Base-by-base conservation (phyloP, 2,113 vertebrate genomes). In the Clarias macrocephalus region DNA sequence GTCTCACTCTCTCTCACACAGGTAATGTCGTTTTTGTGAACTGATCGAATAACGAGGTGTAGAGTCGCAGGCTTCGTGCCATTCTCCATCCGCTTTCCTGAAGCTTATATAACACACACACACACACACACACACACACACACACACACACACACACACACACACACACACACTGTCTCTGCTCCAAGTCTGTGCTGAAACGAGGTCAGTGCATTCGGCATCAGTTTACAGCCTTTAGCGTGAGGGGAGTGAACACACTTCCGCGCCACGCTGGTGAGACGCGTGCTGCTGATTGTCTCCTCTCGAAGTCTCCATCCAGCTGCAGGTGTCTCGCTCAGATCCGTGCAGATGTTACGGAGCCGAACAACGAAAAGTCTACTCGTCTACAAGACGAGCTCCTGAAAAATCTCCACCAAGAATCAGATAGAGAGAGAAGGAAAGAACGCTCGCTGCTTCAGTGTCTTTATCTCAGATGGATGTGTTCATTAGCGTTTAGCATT, bases 171-270 rank as follows among this genome's bases (percentile, higher is more conserved):
- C 70, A 72, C 48, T 15, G 2, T 6, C 48, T 25, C 5, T 15
- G 68, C 68, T 72, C 72, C 21, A 16, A n/a, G 18, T 77, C 75
- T 80, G 10, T 62, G 79, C 13, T 12, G 79, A 81, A 81, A 81
- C 3, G 19, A 81, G 57, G 79, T 81, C 79, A 81, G 30, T 81
- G 79, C 10, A 81, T 81, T 81, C 79, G 62, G 79, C 11, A 12
- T 62, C 21, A 42, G 79, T 62, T 60, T 62, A 25, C 62, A 42
- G 79, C 28, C 77, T 33, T 60, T 56, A 80, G 57, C 56, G 10
- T 80, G 79, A 80, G 76, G 10, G 5, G n/a, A 18, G n/a, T 57
- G 28, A 28, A 28, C 15, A 25, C 16, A 4, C 48, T 56, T 37
- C 5, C 12, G 19, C 15, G 5, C 75, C 52, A 28, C 52, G 25